Conservation (phyloP, 1,140 invertebrate species). For the Choristoneura fumiferana region DNA sequence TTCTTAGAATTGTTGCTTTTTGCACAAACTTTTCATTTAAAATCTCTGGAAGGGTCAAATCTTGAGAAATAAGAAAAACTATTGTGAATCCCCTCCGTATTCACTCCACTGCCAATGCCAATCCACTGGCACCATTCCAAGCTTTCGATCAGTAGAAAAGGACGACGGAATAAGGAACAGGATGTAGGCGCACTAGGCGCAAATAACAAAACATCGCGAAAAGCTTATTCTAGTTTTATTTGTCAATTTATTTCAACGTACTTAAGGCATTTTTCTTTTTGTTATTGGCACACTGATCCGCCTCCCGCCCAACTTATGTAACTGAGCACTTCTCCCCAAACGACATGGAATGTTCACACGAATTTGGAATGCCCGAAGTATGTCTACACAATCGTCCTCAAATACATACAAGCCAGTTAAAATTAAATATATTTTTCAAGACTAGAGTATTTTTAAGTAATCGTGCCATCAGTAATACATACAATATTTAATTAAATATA, state of each 20-base stretch:
- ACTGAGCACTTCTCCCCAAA: slow-evolving; percentile 48
- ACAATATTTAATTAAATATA: slow-evolving; percentile 27
- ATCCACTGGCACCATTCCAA: slow-evolving; percentile 1
- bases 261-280: slow-evolving; percentile 72
- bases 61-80: no score
- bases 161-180: background rate
- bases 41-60: no score
- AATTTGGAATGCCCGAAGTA: slow-evolving; percentile 53
- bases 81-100: no score
- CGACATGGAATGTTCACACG: slow-evolving; percentile 59
- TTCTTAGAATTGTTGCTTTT: no score
- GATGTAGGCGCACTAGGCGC: slow-evolving; percentile 5
- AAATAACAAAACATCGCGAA: slow-evolving; percentile 59
- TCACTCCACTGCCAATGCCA: background rate
- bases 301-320: slow-evolving; percentile 43
- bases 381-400: slow-evolving; percentile 27
- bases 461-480: slow-evolving; percentile 57
- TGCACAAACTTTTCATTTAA: no score
- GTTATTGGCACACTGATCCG: slow-evolving; percentile 72
- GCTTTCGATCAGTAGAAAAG: background rate
- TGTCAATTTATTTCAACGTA: slow-evolving; percentile 68
- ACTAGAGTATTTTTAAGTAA: slow-evolving; percentile 73
- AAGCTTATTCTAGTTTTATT: slow-evolving; percentile 75
- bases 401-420: slow-evolving; percentile 48
- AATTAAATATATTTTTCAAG: slow-evolving; percentile 67